Evolutionary conservation across 2,113 vertebrate genomes (phyloP).

Genomic region (Ammodytes marinus): DNA sequence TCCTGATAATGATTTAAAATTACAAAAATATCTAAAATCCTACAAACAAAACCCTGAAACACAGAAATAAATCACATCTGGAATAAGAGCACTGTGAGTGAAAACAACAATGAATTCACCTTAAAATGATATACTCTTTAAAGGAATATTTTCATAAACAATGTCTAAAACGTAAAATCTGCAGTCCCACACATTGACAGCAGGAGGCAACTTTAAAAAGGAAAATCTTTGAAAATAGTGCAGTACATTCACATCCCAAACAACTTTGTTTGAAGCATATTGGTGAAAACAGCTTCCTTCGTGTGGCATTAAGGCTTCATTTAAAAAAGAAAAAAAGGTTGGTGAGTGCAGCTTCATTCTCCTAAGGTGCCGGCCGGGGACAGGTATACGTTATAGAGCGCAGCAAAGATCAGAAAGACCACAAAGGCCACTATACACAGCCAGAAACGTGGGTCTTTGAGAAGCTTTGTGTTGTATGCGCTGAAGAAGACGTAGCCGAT

Average conservation of each 20-base stretch:
- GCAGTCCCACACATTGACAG: slow-evolving; percentile 26
- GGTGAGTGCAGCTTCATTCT: neutral
- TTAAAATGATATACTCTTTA: neutral
- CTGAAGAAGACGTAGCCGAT: slow-evolving; percentile 94
- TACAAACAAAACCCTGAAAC: neutral
- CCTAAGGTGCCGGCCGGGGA: slow-evolving; percentile 85
- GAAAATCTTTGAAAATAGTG: neutral
- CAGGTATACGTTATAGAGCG: slow-evolving; percentile 91
- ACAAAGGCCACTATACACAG: slow-evolving; percentile 87
- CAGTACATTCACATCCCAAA: neutral
- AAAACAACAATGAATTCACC: neutral
- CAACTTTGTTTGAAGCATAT: slow-evolving; percentile 14
- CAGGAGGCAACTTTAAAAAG: slow-evolving; percentile 14
- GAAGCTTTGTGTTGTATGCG: slow-evolving; percentile 87
- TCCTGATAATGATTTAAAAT: neutral
- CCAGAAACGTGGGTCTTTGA: slow-evolving; percentile 93
- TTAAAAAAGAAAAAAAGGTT: slow-evolving; percentile 15
- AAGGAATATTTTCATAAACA: slow-evolving; percentile 11
- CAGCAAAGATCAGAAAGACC: slow-evolving; percentile 86
- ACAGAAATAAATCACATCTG: neutral
- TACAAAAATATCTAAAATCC: neutral
- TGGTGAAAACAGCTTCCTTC: slow-evolving; percentile 34
- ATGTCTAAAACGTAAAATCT: neutral
- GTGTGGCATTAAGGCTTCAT: slow-evolving; percentile 7
- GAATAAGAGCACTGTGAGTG: neutral